Conservation (phyloP, 2,888 invertebrate species). For the Chrysolina oricalcia region DNA sequence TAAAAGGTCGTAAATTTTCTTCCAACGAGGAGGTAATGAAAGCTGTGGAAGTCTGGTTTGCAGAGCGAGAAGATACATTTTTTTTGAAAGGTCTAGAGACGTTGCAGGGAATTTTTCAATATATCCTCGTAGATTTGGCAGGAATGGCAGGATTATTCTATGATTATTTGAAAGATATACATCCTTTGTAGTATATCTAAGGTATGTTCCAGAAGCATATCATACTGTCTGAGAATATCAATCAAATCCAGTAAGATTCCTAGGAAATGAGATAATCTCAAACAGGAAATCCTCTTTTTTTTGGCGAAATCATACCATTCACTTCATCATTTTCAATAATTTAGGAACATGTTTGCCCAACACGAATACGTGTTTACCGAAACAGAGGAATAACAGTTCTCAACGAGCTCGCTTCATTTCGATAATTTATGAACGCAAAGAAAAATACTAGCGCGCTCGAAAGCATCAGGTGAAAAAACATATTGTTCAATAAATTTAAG, state of each 20-base stretch:
- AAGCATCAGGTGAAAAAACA: slow-evolving; percentile 48
- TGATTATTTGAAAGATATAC: too few relatives aligned
- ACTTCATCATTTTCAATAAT: not conserved
- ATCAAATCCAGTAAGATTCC: not conserved
- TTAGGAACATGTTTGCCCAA: slow-evolving; percentile 30
- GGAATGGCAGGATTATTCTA: too few relatives aligned
- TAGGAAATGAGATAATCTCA: not conserved
- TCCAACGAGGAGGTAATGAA: too few relatives aligned
- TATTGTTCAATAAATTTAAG: slow-evolving; percentile 33
- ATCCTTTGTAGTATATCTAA: too few relatives aligned
- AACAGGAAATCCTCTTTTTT: not conserved
- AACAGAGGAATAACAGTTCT: slow-evolving; percentile 41
- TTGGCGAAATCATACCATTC: not conserved
- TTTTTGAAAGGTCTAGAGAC: too few relatives aligned
- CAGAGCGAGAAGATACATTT: too few relatives aligned
- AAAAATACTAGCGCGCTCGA: slow-evolving; percentile 39
- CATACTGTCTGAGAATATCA: not conserved
- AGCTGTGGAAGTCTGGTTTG: too few relatives aligned
- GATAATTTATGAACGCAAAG: slow-evolving; percentile 37
- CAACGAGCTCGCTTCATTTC: slow-evolving; percentile 40
- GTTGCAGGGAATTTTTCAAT: too few relatives aligned
- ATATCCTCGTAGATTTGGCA: too few relatives aligned
- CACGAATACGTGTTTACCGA: slow-evolving; percentile 33
- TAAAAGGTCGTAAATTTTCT: too few relatives aligned
- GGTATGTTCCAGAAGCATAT: too few relatives aligned